Evolutionary conservation across 2,888 invertebrate species (phyloP).

Genomic region (Pollenia angustigena): DNA sequence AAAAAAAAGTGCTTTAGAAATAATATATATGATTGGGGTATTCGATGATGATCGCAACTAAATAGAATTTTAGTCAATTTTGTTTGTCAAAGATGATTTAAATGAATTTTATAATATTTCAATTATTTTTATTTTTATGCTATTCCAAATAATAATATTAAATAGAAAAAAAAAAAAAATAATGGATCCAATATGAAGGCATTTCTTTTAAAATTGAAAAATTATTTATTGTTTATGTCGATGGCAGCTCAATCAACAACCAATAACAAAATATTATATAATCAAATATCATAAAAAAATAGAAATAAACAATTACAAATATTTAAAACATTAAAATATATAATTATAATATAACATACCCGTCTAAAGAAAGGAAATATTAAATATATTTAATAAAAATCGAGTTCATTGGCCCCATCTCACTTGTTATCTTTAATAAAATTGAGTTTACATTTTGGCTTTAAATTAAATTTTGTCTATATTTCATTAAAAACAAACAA

Average conservation of each 20-base stretch:
- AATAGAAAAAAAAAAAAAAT: slow-evolving; percentile 12
- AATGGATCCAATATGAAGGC: slow-evolving; percentile 54
- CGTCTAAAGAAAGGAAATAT: background rate
- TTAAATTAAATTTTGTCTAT: slow-evolving; percentile 17
- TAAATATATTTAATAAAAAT: slow-evolving; percentile 3
- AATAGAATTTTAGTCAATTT: too few relatives aligned
- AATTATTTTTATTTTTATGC: background rate
- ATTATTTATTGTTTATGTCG: slow-evolving; percentile 5
- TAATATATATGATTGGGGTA: too few relatives aligned
- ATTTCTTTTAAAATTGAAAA: slow-evolving; percentile 41
- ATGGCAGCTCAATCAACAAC: slow-evolving; percentile 53
- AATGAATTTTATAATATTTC: too few relatives aligned
- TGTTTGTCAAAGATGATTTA: background rate
- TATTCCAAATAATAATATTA: background rate
- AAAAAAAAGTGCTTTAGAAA: too few relatives aligned
- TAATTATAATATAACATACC: background rate
- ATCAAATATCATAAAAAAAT: slow-evolving; percentile 23
- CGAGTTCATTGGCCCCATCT: slow-evolving; percentile 31
- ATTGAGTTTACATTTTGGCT: slow-evolving; percentile 39
- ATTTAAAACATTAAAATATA: background rate
- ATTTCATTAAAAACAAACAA: slow-evolving; percentile 10
- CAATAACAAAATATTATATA: slow-evolving; percentile 21
- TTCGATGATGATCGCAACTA: too few relatives aligned
- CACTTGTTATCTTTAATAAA: slow-evolving; percentile 2
- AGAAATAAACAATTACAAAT: background rate